Conservation (phyloP, 2,113 vertebrate species). For the Istiophorus platypterus region DNA sequence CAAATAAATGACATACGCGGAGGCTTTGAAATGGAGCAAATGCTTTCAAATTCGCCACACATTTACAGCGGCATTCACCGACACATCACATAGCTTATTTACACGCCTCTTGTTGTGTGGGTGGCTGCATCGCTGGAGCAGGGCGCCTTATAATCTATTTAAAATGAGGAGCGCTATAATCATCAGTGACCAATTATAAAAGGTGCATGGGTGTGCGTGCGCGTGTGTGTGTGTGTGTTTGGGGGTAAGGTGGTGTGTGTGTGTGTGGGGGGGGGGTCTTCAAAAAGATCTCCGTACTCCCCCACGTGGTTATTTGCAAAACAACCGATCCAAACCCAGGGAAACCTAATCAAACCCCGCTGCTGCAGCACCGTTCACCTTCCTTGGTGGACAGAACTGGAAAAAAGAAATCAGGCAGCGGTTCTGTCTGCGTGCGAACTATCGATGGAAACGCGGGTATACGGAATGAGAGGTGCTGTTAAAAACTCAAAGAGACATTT, state of each 20-base stretch:
- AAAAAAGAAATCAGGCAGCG: slow-evolving; percentile 37
- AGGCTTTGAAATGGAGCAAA: slow-evolving; percentile 68
- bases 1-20: slow-evolving; percentile 70
- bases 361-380: slow-evolving; percentile 70
- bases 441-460: slow-evolving; percentile 24
- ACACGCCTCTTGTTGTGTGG: slow-evolving; percentile 54
- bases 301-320: slow-evolving; percentile 89
- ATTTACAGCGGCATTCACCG: slow-evolving; percentile 45
- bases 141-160: slow-evolving; percentile 72
- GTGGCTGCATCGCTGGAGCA: slow-evolving; percentile 57
- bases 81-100: slow-evolving; percentile 58
- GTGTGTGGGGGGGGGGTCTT: slow-evolving; percentile 49
- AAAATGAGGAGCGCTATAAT: slow-evolving; percentile 73
- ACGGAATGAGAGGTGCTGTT: slow-evolving; percentile 5
- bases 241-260: too few relatives aligned
- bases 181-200: slow-evolving; percentile 79
- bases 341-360: slow-evolving; percentile 77
- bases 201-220: slow-evolving; percentile 67
- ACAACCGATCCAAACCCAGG: slow-evolving; percentile 83
- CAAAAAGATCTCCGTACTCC: slow-evolving; percentile 84
- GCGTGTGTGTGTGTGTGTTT: slow-evolving; percentile 42
- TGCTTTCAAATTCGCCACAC: slow-evolving; percentile 64
- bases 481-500: slow-evolving; percentile 67
- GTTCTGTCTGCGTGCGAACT: slow-evolving; percentile 51
- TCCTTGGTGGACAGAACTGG: slow-evolving; percentile 39